phyloP scores from a whole-genome alignment of 2,113 vertebrate species.

The Prolemur simus region DNA sequence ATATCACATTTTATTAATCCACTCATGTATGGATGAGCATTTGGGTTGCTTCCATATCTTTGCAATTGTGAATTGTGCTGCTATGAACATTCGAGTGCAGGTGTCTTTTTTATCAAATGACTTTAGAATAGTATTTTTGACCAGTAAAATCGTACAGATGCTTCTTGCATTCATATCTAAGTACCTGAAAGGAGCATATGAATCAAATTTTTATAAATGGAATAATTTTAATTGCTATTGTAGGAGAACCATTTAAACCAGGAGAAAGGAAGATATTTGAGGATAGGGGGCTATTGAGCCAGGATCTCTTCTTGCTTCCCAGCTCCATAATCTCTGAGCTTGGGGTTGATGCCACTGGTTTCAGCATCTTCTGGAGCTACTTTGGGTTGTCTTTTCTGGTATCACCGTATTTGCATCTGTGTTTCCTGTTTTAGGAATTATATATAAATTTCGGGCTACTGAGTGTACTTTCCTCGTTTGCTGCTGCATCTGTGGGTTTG shows the following conservation, averaged over 20 bases:
- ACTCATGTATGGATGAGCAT: no score
- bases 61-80: no score
- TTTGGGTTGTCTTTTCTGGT: neutral
- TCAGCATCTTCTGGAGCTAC: neutral
- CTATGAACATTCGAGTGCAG: no score
- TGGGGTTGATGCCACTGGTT: neutral
- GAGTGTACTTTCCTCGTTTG: neutral
- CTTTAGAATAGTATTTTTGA: neutral
- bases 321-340: neutral
- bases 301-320: neutral
- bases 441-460: neutral
- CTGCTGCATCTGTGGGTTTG: neutral
- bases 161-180: neutral
- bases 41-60: no score
- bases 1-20: no score
- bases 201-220: neutral
- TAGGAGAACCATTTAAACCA: neutral
- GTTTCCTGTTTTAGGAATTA: slow-evolving; percentile 7
- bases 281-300: neutral
- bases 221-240: neutral
- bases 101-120: no score
- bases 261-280: neutral
- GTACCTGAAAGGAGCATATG: neutral
- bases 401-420: neutral
- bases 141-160: neutral